Evolutionary conservation across 1,140 invertebrate species (phyloP), one percentile per base, ranked within the genome.

Genomic region (Meloidogyne hapla): DNA sequence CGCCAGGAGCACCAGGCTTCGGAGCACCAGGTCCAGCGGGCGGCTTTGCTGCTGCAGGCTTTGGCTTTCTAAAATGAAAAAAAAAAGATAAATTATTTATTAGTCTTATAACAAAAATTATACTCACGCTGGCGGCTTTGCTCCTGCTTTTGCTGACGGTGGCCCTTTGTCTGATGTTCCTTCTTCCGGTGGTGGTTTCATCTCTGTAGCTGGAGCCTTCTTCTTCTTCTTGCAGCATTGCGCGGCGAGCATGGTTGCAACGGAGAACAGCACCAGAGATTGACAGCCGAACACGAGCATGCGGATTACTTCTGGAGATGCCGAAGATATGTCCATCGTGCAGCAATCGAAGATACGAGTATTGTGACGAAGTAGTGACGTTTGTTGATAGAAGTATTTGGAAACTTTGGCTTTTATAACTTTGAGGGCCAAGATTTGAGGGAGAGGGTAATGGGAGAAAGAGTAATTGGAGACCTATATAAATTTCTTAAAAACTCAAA

Each of bases 221-320:
- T 56, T 56, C 48, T 56, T 56, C 48, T 56, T 56, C 48, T 56
- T 56, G 48, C 48, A 56, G 48, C 48, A 56, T 56, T 56, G 48
- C 4, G 48, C 48, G n/a, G n/a, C 48, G 18, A 56, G 48, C 48
- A 8, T n/a, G 8, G 48, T 56, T 56, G 48, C 48, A 56, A 56
- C 12, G 48, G 18, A 56, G 48, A 56, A 56, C 48, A 56, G 15
- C 5, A 56, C 48, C 18, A 56, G 48, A 56, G 15, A 56, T 56
- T 56, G 48, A n/a, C 48, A 56, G 48, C 4, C 48, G 8, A 56
- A 56, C 18, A 56, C 3, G 3, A 56, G 48, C 48, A 56, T 56
- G 4, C 48, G 48, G 18, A 56, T 56, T 1, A 6, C n/a, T 18
- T 56, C 48, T 56, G n/a, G 18, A 56, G 48, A 56, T 56, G 18